Evolutionary conservation across 2,888 invertebrate genomes (phyloP), one percentile per base, ranked within the genome.

Genomic region (Thalpophila matura): DNA sequence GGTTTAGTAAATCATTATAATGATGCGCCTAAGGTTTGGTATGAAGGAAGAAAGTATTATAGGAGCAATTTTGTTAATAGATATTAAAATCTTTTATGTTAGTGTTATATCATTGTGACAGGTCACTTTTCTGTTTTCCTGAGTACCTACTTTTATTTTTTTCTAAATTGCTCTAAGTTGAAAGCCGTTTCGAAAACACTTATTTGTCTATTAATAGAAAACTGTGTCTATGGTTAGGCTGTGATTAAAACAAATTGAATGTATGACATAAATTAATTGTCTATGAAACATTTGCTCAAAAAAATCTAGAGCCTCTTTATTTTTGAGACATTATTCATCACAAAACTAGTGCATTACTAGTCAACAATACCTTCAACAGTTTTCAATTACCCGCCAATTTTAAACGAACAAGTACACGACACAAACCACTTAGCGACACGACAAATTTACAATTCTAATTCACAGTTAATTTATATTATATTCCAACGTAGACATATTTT

Each of bases 361-460:
- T 55, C 22, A 45, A 62, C 38, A 26, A 42, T 55, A 45, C 47
- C 33, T 63, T 57, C 43, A 73, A 76, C 67, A 59, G 54, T 63
- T 77, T 80, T 79, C 68, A 80, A 80, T 79, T 80, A 62, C 60
- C 60, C 64, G 66, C 69, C 73, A 79, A 71, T 77, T 81, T 77
- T 65, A 49, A 78, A 69, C 56, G 77, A 75, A 72, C 76, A 72
- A 77, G 78, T 80, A 78, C 80, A 73, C 78, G 60, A 73, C 80
- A 78, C 63, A 78, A 78, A 76, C 82, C 85, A 79, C 86, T 85
- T 84, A 81, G 71, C 82, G 65, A 85, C 85, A 89, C 83, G 86
- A 79, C 80, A 85, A 86, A 91, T 91, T 88, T 88, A 89, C 90
- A 91, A 91, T 90, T 90, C 87, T 84, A 90, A 91, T 91, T 85